Base-by-base conservation (phyloP, 2,797 vertebrate genomes). In the Lagorchestes hirsutus region DNA sequence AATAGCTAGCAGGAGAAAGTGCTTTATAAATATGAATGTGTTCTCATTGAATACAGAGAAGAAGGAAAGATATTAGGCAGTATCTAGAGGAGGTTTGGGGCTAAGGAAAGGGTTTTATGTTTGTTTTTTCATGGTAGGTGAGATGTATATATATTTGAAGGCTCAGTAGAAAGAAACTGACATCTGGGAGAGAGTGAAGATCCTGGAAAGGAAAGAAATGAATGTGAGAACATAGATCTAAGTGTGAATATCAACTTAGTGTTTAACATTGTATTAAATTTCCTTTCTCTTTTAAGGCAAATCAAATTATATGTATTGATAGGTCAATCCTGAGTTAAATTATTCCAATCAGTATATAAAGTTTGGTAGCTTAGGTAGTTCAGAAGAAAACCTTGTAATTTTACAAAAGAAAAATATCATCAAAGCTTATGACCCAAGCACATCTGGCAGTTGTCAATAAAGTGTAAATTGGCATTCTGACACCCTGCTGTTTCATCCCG, bases 251-350 rank as follows among this genome's bases (percentile, higher is more conserved):
- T 62, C 62, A 82, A 31, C 58, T 34, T 90, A 5, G 18, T 5
- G 27, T 27, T 91, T 9, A 27, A 11, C 55, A 67, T 28, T 54
- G 0, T 10, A 31, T 0, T 34, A 24, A 10, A 82, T 1, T 0
- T 40, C 28, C 55, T 55, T 4, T 1, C 0, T 58, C 14, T 94
- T 95, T 58, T 59, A 9, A 92, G 92, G 58, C 0, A 92, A 34
- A 87, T 5, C 13, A 90, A 95, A 54, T 54, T 58, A 54, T 92
- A 91, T 82, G 14, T 91, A 90, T 93, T 67, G 18, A 55, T 50
- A 22, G 55, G 90, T 91, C 93, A 91, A 91, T 55, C 50, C 9
- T 82, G 0, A 74, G 24, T 14, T 82, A 90, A 93, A 6, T 22
- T 24, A 54, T 54, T 3, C 46, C 52, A 31, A 67, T 2, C 5